Evolutionary conservation across 1,140 invertebrate species (phyloP).

Genomic region (Galleria mellonella): DNA sequence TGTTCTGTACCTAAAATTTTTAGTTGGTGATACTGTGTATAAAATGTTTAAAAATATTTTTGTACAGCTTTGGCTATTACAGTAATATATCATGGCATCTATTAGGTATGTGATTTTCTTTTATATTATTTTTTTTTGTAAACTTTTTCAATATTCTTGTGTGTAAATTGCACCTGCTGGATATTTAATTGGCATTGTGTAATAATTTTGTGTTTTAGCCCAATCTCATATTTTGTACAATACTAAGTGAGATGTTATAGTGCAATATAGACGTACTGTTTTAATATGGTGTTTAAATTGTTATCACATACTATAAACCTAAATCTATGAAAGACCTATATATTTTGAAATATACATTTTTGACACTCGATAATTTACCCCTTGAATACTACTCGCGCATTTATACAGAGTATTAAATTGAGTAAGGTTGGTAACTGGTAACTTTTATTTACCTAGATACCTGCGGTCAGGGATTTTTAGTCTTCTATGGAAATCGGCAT

Average conservation of each 20-base stretch:
- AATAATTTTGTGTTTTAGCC: constrained; percentile 18
- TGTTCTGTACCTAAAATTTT: not conserved
- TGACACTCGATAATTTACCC: too few relatives aligned
- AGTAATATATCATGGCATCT: not conserved
- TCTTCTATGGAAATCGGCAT: too few relatives aligned
- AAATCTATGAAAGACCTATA: too few relatives aligned
- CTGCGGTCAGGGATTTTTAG: too few relatives aligned
- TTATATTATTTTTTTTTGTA: too few relatives aligned
- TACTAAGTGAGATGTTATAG: constrained; percentile 70
- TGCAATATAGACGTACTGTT: constrained; percentile 72
- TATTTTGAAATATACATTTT: too few relatives aligned
- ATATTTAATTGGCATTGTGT: constrained; percentile 16
- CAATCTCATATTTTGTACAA: constrained; percentile 45
- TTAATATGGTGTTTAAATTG: constrained; percentile 42
- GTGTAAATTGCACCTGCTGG: constrained; percentile 22
- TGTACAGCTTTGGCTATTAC: constrained; percentile 12
- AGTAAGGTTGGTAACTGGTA: too few relatives aligned
- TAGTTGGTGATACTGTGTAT: not conserved
- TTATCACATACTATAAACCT: too few relatives aligned
- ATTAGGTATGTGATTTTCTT: not conserved
- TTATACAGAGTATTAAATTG: too few relatives aligned
- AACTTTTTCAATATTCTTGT: too few relatives aligned
- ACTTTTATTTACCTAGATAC: too few relatives aligned
- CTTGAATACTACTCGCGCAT: too few relatives aligned
- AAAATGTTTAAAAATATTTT: constrained; percentile 12